Conservation (phyloP, 2,888 invertebrate genomes). For the Ptilodon capucinus region DNA sequence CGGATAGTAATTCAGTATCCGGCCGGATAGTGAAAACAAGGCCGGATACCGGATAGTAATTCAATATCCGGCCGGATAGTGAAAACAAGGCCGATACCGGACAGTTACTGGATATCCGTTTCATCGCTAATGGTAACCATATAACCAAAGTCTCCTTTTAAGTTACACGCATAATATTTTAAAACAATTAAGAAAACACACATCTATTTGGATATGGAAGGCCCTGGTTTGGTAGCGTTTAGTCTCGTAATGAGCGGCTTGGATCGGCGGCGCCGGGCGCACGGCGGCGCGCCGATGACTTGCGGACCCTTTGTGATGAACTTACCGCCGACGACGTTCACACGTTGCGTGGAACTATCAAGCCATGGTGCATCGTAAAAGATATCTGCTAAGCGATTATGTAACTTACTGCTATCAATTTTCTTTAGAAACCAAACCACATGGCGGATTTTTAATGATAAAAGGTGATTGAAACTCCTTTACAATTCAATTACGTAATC, state of each 20-base stretch:
- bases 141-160: background rate
- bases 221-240: conserved; percentile 52
- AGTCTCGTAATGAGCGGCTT: conserved; percentile 65
- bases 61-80: too few relatives aligned
- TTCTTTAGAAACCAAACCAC: too few relatives aligned
- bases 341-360: conserved; percentile 29
- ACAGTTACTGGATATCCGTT: too few relatives aligned
- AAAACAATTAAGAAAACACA: conserved; percentile 40
- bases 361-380: background rate
- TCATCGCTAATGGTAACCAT: too few relatives aligned
- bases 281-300: conserved; percentile 74
- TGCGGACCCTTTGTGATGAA: conserved; percentile 50
- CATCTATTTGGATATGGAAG: conserved; percentile 27
- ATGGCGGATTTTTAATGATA: too few relatives aligned
- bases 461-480: too few relatives aligned
- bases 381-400: background rate
- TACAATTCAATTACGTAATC: too few relatives aligned
- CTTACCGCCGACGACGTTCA: conserved; percentile 42
- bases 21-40: too few relatives aligned
- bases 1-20: too few relatives aligned
- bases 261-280: conserved; percentile 56
- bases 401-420: too few relatives aligned
- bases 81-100: too few relatives aligned
- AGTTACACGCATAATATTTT: conserved; percentile 10
- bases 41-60: too few relatives aligned